These are phyloP conservation scores for Trinorchestia longiramus DNA, from an alignment of 1,140 invertebrate genomes.

Conservation along the genomic window DNA sequence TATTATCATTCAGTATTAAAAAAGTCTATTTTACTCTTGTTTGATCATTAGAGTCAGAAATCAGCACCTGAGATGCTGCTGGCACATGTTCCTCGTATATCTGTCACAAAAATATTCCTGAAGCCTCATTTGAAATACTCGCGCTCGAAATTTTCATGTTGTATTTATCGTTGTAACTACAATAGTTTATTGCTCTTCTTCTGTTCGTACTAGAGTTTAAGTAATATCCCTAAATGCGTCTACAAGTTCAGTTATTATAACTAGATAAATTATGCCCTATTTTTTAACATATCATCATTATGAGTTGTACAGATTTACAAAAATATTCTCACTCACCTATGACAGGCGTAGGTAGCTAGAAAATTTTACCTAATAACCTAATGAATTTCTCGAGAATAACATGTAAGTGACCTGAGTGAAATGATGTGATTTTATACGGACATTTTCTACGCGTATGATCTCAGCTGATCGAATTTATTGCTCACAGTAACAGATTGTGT, in stretches of 20 bases:
- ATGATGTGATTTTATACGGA: background rate
- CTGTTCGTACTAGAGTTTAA: background rate
- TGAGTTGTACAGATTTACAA: background rate
- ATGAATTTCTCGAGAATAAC: background rate
- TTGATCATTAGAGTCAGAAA: background rate
- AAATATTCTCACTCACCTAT: background rate
- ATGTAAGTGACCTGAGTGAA: background rate
- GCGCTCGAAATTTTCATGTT: too few relatives aligned
- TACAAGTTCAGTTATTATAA: background rate
- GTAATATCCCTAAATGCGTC: background rate
- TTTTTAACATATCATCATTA: background rate
- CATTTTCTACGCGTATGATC: background rate
- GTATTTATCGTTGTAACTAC: too few relatives aligned
- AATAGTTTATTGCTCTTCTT: background rate
- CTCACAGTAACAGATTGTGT: background rate
- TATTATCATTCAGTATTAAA: background rate
- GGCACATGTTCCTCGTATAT: too few relatives aligned
- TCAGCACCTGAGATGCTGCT: too few relatives aligned
- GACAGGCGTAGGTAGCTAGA: background rate
- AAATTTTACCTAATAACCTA: background rate
- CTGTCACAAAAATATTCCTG: too few relatives aligned
- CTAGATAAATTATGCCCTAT: background rate
- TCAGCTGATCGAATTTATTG: background rate
- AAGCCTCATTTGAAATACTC: too few relatives aligned
- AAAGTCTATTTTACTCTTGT: background rate